A percentile compares a stretch with the other conserved stretches of the same genome.
Conservation (phyloP, 2,888 invertebrate species). For the Cyclophora punctaria region DNA sequence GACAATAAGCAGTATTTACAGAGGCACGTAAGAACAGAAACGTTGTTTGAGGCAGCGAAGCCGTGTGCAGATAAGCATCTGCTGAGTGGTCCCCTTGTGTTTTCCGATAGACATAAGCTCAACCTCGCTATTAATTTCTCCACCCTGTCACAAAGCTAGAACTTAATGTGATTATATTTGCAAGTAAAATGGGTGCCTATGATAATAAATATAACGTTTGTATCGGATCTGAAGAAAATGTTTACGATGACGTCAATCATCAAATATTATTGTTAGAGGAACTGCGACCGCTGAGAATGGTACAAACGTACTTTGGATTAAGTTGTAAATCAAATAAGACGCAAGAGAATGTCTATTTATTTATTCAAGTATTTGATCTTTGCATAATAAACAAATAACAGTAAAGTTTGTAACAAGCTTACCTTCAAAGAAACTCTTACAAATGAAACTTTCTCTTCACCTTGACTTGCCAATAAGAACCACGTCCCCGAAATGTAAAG, state of each 20-base stretch:
- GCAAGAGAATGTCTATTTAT: constrained; percentile 16
- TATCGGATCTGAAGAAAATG: constrained; percentile 38
- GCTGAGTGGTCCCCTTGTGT: constrained; percentile 70
- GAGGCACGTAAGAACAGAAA: constrained; percentile 32
- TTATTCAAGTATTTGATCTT: constrained; percentile 15
- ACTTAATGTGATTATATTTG: constrained; percentile 71
- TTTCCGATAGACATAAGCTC: constrained; percentile 58
- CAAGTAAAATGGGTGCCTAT: constrained; percentile 54
- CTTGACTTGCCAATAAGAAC: constrained; percentile 49
- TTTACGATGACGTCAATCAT: constrained; percentile 14
- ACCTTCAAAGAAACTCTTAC: constrained; percentile 28
- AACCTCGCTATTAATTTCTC: constrained; percentile 70
- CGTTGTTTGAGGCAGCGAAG: constrained; percentile 35
- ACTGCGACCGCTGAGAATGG: too few species aligned
- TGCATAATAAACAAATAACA: too few species aligned
- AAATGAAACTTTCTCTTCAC: constrained; percentile 42
- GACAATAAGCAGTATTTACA: constrained; percentile 33
- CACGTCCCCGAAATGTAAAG: constrained; percentile 59
- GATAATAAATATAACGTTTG: constrained; percentile 28
- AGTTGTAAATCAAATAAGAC: too few species aligned
- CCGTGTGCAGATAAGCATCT: constrained; percentile 69
- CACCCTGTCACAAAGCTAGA: constrained; percentile 63
- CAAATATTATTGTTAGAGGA: too few species aligned
- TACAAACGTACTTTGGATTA: too few species aligned
- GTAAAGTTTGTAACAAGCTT: constrained; percentile 9